Conservation (phyloP, 2,113 vertebrate species). For the Tympanuchus pallidicinctus region DNA sequence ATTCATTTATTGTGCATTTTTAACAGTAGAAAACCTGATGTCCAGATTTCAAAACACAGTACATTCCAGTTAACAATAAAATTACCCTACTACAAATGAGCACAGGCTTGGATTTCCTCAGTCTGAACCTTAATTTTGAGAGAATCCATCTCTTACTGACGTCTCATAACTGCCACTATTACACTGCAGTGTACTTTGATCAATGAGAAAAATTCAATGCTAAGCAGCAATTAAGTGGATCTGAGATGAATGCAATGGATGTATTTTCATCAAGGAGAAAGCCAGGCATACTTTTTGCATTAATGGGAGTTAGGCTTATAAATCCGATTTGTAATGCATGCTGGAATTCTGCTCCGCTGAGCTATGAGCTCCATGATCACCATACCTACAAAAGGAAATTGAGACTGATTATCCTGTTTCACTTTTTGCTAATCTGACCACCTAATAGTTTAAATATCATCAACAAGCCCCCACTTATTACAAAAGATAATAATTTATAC, state of each 20-base stretch:
- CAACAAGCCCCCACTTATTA: neutral
- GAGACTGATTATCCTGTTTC: neutral
- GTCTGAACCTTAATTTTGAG: neutral
- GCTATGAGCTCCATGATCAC: neutral
- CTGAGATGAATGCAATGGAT: neutral
- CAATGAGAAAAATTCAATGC: neutral
- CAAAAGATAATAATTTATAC: neutral
- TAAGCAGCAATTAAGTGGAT: neutral
- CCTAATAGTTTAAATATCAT: neutral
- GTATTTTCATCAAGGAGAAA: neutral
- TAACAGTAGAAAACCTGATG: neutral
- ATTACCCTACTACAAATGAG: neutral
- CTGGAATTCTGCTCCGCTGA: neutral
- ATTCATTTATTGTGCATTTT: neutral
- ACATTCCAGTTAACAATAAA: neutral
- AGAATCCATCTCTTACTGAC: neutral
- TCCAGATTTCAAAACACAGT: neutral
- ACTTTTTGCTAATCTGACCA: neutral
- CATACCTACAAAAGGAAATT: neutral
- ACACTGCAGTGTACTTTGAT: neutral
- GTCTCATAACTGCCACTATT: neutral
- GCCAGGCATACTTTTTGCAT: neutral
- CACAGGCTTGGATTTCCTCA: neutral
- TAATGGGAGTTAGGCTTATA: neutral
- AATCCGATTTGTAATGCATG: neutral